Evolutionary conservation across 2,888 invertebrate species (phyloP).

Genomic region (Pardosa pseudoannulata): DNA sequence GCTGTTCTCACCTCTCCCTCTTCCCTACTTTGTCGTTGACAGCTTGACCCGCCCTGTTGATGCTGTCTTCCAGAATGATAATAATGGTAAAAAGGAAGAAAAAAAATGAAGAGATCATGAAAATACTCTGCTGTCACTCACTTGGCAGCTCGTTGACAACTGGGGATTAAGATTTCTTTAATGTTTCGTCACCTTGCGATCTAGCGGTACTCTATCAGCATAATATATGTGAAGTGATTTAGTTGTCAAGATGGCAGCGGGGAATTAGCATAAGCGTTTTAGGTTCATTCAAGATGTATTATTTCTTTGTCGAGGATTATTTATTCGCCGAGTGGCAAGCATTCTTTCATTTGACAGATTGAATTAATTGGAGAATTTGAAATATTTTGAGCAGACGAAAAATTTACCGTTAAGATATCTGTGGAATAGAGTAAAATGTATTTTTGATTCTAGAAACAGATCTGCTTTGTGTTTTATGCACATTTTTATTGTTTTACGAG

Average conservation of each 20-base stretch:
- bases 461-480: too few species aligned
- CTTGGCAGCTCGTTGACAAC: constrained; percentile 49
- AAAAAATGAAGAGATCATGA: neutral
- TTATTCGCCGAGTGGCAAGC: too few species aligned
- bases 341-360: too few species aligned
- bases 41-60: constrained; percentile 44
- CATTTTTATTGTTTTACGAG: too few species aligned
- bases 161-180: constrained; percentile 34
- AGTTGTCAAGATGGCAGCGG: neutral
- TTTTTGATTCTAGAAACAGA: too few species aligned
- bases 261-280: neutral
- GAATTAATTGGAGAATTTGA: too few species aligned
- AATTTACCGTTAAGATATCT: too few species aligned
- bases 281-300: too few species aligned
- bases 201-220: neutral
- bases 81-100: too few species aligned
- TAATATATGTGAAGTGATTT: constrained; percentile 13
- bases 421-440: too few species aligned
- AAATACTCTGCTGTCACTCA: constrained; percentile 25
- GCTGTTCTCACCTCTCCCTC: neutral
- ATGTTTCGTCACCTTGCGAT: constrained; percentile 1
- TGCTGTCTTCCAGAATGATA: constrained; percentile 5
- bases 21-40: constrained; percentile 17
- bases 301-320: too few species aligned
- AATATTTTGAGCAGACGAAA: too few species aligned